Conservation (phyloP, 2,888 invertebrate genomes). For the Drosophila sordidula region DNA sequence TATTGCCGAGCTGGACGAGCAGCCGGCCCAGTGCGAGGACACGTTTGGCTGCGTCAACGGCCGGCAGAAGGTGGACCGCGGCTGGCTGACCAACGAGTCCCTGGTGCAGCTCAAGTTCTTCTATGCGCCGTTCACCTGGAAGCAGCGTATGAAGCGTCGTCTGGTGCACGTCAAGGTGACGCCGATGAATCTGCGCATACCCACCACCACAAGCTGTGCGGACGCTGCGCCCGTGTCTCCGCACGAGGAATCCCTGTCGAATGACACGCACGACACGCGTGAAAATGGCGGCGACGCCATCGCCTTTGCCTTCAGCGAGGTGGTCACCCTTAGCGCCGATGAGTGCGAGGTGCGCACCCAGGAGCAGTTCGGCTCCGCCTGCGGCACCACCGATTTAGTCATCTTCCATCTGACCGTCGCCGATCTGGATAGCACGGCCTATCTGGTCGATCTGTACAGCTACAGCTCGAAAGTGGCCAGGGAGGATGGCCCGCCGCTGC, state of each 20-base stretch:
- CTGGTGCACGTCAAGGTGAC: slow-evolving; percentile 91
- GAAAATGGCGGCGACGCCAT: slow-evolving; percentile 86
- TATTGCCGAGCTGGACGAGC: slow-evolving; percentile 86
- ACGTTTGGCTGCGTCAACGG: slow-evolving; percentile 88
- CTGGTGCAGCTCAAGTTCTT: slow-evolving; percentile 93
- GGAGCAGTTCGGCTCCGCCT: slow-evolving; percentile 92
- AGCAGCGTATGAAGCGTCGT: slow-evolving; percentile 89
- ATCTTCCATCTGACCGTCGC: slow-evolving; percentile 92
- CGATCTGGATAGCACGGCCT: slow-evolving; percentile 91
- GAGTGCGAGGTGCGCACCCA: slow-evolving; percentile 89
- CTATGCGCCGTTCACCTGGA: slow-evolving; percentile 91
- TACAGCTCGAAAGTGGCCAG: slow-evolving; percentile 88
- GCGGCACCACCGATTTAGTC: slow-evolving; percentile 90
- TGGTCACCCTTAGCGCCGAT: slow-evolving; percentile 89
- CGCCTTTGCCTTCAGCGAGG: slow-evolving; percentile 87
- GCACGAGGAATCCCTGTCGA: slow-evolving; percentile 88
- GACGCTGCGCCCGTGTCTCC: slow-evolving; percentile 58
- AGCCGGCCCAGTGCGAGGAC: slow-evolving; percentile 84
- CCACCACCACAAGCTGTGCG: slow-evolving; percentile 78
- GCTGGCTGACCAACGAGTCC: slow-evolving; percentile 94
- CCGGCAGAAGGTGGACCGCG: slow-evolving; percentile 88
- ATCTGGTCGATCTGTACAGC: slow-evolving; percentile 93
- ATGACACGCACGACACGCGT: slow-evolving; percentile 86
- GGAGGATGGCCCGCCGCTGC: slow-evolving; percentile 90
- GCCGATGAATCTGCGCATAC: slow-evolving; percentile 88